Evolutionary conservation across 92 coral and sea anemone species (phyloP).

Genomic region (Parazoanthus darwini): DNA sequence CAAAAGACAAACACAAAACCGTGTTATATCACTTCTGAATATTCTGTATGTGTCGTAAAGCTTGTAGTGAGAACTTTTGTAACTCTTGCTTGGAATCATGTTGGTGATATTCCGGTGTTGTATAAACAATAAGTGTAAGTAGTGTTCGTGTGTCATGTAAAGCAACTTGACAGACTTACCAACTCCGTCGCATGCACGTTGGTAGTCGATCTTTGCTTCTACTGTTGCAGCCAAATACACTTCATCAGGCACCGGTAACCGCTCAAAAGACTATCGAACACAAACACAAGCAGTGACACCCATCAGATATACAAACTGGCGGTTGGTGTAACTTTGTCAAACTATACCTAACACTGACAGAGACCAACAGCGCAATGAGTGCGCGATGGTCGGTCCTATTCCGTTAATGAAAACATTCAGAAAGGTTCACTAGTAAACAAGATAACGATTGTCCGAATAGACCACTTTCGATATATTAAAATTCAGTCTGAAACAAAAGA

Average conservation of each 20-base stretch:
- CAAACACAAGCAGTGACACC: not conserved
- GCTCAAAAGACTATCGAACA: conserved; percentile 66
- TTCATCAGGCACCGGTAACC: conserved; percentile 82
- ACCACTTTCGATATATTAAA: too few relatives aligned
- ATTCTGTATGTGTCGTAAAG: not conserved
- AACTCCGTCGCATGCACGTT: conserved; percentile 66
- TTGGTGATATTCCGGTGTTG: too few relatives aligned
- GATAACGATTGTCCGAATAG: too few relatives aligned
- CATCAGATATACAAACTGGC: not conserved
- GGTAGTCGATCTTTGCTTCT: conserved; percentile 83
- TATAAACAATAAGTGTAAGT: too few relatives aligned
- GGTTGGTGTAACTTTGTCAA: not conserved
- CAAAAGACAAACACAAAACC: not conserved
- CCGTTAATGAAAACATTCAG: not conserved
- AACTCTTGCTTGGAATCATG: too few relatives aligned
- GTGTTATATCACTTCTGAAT: not conserved
- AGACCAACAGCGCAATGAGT: not conserved
- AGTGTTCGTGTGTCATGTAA: not conserved
- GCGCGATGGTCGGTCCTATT: not conserved
- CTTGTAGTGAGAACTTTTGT: too few relatives aligned
- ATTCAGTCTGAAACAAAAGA: too few relatives aligned
- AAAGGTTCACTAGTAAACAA: too few relatives aligned
- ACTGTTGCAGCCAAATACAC: conserved; percentile 84
- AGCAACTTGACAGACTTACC: conserved; percentile 56
- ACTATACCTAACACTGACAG: not conserved